A percentile compares a stretch with the other conserved stretches of the same genome.
These are phyloP conservation scores for Actinemys pallida DNA, from an alignment of 2,113 vertebrate species.

Conservation along the genomic window DNA sequence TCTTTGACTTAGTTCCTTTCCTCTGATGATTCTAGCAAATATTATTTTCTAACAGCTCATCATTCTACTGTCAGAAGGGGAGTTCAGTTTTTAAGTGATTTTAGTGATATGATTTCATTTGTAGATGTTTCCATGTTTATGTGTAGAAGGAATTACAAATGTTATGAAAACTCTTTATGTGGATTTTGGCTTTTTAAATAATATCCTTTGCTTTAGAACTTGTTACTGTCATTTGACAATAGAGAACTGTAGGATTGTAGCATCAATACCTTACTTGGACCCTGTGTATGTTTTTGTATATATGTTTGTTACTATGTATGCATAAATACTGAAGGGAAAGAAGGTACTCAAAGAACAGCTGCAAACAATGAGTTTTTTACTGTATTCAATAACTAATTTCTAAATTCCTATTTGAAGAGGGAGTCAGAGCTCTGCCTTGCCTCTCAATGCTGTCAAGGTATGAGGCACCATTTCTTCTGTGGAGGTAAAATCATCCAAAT, in stretches of 20 bases:
- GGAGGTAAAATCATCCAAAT: neutral
- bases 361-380: neutral
- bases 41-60: conserved; percentile 14
- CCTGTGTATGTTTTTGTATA: neutral
- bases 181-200: neutral
- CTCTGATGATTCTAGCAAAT: accelerated
- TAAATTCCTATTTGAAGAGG: accelerated
- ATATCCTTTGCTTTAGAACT: neutral
- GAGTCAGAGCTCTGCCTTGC: neutral
- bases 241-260: neutral
- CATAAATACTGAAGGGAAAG: neutral
- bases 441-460: neutral
- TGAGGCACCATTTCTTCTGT: accelerated
- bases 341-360: neutral
- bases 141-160: neutral
- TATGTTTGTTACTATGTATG: neutral
- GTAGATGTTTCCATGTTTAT: neutral
- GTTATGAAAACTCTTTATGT: neutral
- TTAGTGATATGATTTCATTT: conserved; percentile 1
- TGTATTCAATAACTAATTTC: neutral
- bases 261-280: neutral
- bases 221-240: neutral
- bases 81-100: conserved; percentile 34
- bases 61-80: conserved; percentile 17
- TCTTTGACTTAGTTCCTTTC: neutral